Percentiles rank a stretch among this genome's conserved stretches.
These are phyloP conservation scores for Okapia johnstoni DNA, from an alignment of 2,113 vertebrate genomes.

Conservation along the genomic window DNA sequence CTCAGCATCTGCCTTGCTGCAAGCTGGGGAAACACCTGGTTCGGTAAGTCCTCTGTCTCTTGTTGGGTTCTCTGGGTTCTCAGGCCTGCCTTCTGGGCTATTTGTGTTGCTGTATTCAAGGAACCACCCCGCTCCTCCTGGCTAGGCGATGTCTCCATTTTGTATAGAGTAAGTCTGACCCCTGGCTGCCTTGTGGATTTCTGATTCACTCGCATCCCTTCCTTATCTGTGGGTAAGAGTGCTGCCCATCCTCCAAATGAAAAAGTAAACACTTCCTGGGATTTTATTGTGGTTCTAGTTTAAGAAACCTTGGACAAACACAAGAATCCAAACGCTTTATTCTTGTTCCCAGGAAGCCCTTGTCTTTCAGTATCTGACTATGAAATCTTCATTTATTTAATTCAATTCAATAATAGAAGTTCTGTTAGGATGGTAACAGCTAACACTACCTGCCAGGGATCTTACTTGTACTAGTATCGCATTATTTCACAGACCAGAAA, in stretches of 20 bases:
- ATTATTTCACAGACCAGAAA: neutral
- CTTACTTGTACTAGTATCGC: neutral
- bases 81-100: neutral
- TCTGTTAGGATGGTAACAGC: neutral
- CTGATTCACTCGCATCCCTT: too few relatives aligned
- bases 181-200: neutral
- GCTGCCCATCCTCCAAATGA: neutral
- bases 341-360: neutral
- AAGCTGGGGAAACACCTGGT: neutral
- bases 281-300: neutral
- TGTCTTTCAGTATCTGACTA: neutral
- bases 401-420: neutral
- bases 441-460: neutral
- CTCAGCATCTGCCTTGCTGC: neutral
- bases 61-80: neutral
- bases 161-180: neutral
- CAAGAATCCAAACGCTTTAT: neutral
- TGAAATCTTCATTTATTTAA: neutral
- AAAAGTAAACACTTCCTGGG: neutral
- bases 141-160: neutral
- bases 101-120: neutral
- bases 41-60: neutral
- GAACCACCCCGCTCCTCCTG: neutral
- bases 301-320: neutral
- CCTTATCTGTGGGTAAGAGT: neutral